A percentile compares a stretch with the other conserved stretches of the same genome.
Evolutionary conservation across 1,140 invertebrate species (phyloP).

Genomic region (Caligus rogercresseyi): DNA sequence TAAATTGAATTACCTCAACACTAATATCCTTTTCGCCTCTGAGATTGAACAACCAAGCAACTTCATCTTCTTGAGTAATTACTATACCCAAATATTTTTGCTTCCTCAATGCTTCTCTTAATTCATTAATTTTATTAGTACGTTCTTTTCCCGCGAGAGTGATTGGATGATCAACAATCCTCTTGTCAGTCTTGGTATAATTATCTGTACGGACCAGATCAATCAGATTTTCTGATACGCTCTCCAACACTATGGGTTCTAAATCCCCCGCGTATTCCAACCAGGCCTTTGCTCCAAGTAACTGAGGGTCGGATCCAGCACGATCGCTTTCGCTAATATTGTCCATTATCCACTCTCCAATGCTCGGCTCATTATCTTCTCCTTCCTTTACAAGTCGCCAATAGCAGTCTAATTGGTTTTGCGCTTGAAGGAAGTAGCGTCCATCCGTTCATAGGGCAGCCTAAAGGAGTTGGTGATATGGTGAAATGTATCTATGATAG

Average conservation of each 20-base stretch:
- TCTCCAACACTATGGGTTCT: constrained; percentile 31
- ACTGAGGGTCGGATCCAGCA: constrained; percentile 60
- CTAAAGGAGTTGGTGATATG: not conserved
- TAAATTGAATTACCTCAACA: constrained; percentile 1
- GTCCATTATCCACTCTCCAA: not conserved
- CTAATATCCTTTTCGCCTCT: constrained; percentile 55
- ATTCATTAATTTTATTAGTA: not conserved
- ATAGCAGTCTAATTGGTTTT: constrained; percentile 51
- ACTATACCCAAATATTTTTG: constrained; percentile 54
- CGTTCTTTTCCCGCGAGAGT: not conserved
- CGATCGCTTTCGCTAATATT: constrained; percentile 39
- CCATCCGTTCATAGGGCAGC: constrained; percentile 56
- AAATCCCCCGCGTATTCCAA: constrained; percentile 24
- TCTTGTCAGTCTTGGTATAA: constrained; percentile 5
- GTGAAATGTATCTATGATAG: not conserved
- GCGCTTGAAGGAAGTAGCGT: constrained; percentile 57
- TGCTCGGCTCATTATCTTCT: not conserved
- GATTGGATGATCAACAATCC: not conserved
- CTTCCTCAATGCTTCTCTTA: constrained; percentile 44
- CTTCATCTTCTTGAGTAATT: constrained; percentile 72
- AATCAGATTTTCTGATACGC: constrained; percentile 54
- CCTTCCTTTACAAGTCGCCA: constrained; percentile 57
- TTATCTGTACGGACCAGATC: constrained; percentile 57
- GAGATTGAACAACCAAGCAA: constrained; percentile 83
- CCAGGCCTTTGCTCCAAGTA: constrained; percentile 31